Evolutionary conservation across 1,140 invertebrate genomes (phyloP).

Genomic region (Drosophila biarmipes): DNA sequence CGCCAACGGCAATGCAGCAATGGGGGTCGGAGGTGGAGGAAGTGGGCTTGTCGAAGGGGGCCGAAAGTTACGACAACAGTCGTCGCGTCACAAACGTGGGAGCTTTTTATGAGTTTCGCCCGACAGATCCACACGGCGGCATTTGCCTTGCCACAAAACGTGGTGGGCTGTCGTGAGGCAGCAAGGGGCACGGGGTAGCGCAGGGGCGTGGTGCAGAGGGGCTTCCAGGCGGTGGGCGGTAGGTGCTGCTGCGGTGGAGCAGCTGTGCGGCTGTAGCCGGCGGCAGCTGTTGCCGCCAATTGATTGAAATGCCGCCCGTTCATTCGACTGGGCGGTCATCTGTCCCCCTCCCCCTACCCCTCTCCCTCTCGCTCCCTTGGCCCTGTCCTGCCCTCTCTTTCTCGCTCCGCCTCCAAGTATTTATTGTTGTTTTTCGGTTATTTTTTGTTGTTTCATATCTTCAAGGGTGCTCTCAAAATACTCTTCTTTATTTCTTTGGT

Average conservation of each 20-base stretch:
- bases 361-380: conserved; percentile 7
- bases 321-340: conserved; percentile 47
- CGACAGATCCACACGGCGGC: conserved; percentile 42
- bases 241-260: conserved; percentile 15
- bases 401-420: conserved; percentile 5
- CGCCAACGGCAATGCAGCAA: conserved; percentile 48
- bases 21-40: neutral
- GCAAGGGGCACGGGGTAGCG: neutral
- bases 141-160: conserved; percentile 55
- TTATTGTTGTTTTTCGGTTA: conserved; percentile 36
- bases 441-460: conserved; percentile 53
- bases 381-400: neutral
- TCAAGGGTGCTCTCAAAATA: conserved; percentile 68
- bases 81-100: conserved; percentile 67
- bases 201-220: neutral
- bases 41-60: neutral
- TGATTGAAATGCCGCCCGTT: conserved; percentile 63
- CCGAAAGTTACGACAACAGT: conserved; percentile 66
- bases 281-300: conserved; percentile 46
- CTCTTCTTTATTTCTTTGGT: conserved; percentile 40
- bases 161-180: conserved; percentile 45
- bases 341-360: conserved; percentile 21
- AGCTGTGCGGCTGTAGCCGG: conserved; percentile 40
- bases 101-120: conserved; percentile 74
- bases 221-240: neutral